Percentiles rank a stretch among this genome's conserved stretches.
These are phyloP conservation scores for Amyelois transitella DNA, from an alignment of 1,140 invertebrate species.

Conservation along the genomic window DNA sequence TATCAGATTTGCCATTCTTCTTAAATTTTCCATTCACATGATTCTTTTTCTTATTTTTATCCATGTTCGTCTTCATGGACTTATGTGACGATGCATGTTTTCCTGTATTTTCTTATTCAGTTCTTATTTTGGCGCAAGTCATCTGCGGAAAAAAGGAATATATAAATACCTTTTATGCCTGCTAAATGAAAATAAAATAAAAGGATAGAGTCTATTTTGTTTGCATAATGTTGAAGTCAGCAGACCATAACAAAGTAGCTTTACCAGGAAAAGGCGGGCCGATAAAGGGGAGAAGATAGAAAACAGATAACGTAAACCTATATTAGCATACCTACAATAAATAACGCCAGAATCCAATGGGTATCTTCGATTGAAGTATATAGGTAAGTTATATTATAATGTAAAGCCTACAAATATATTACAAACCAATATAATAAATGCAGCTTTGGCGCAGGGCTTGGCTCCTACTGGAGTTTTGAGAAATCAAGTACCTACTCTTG, in stretches of 20 bases:
- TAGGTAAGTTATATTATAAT: too few species aligned
- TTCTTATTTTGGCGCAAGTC: background rate
- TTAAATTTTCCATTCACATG: constrained; percentile 59
- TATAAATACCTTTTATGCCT: background rate
- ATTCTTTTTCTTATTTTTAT: constrained; percentile 66
- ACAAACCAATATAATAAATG: too few species aligned
- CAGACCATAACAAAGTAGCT: constrained; percentile 27
- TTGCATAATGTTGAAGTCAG: constrained; percentile 16
- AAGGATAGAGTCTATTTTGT: background rate
- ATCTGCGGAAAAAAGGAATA: constrained; percentile 13
- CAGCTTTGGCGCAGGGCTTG: too few species aligned
- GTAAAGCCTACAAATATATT: background rate
- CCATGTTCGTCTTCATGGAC: constrained; percentile 48
- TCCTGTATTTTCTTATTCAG: background rate
- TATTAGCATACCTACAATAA: constrained; percentile 25
- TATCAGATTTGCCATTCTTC: constrained; percentile 59
- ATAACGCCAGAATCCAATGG: background rate
- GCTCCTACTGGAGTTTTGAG: too few species aligned
- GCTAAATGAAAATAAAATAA: background rate
- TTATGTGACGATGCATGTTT: constrained; percentile 11
- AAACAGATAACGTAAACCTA: constrained; percentile 24
- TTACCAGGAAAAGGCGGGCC: constrained; percentile 45
- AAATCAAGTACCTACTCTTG: too few species aligned
- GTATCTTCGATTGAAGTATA: background rate
- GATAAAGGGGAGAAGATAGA: constrained; percentile 23